Evolutionary conservation across 2,797 vertebrate genomes (phyloP).

Genomic region (Chaetophractus vellerosus): DNA sequence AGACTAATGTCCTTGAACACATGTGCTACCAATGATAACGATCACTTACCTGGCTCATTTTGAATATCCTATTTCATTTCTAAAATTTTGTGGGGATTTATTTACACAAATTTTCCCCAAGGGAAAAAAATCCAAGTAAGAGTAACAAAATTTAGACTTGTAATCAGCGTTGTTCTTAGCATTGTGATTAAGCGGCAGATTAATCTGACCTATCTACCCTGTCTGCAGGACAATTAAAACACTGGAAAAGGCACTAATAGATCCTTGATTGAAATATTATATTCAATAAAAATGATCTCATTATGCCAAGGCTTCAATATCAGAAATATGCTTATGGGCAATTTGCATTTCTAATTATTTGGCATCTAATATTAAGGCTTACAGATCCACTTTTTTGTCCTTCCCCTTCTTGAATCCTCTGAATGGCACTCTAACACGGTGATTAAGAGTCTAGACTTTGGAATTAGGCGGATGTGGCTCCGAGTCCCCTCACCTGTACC

Average conservation of each 20-base stretch:
- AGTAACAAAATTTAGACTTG: background rate
- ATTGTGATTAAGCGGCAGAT: conserved; percentile 76
- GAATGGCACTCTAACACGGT: background rate
- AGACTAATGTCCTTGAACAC: background rate
- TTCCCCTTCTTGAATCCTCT: background rate
- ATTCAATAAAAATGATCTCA: conserved; percentile 64
- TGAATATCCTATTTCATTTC: background rate
- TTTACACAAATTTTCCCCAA: background rate
- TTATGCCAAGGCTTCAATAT: conserved; percentile 59
- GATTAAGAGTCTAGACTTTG: background rate
- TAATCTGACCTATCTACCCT: conserved; percentile 74
- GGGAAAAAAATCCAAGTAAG: background rate
- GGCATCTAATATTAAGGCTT: conserved; percentile 42
- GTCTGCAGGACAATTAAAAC: conserved; percentile 75
- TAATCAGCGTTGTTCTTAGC: conserved; percentile 68
- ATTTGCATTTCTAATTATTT: conserved; percentile 77
- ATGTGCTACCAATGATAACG: background rate
- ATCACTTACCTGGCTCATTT: background rate
- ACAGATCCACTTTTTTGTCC: background rate
- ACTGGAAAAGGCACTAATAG: conserved; percentile 62
- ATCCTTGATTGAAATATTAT: conserved; percentile 48
- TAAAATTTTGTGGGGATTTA: background rate
- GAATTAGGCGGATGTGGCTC: background rate
- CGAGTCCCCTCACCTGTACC: background rate
- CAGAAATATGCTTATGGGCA: conserved; percentile 27